Base-by-base conservation (phyloP, 2,888 invertebrate genomes). In the Drosophila setosimentum region DNA sequence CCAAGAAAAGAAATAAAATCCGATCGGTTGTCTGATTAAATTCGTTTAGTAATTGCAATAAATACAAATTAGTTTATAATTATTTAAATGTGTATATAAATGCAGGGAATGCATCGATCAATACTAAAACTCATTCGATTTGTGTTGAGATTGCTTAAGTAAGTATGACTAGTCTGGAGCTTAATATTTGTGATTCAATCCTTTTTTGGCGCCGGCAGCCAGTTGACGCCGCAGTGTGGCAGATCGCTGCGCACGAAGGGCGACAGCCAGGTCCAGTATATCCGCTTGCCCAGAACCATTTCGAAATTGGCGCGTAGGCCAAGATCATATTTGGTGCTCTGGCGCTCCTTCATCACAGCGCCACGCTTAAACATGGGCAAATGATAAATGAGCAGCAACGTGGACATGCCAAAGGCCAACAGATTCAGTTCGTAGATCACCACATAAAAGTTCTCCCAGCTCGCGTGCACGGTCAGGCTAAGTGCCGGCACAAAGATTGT, bases 211-310 rank as follows among this genome's bases (percentile, higher is more conserved):
- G n/a, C 16, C 1, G 76, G 74, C 50, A 92, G 91, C 95, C 95
- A 96, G 69, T 94, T 87, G 29, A 96, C 93, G 8, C 98, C 98
- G 94, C 98, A 95, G 59, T 96, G 96, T 8, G 96, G 96, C 71
- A 98, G 93, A 60, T 95, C 94, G 72, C 98, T 98, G 16, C 93
- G 81, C 42, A 98, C 93, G 91, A 97, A 96, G 6, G 98, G 98
- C 60, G 95, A 95, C 57, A 98, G 83, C 96, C 96, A 97, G 11
- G 96, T 94, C 57, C 97, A 91, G 84, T 96, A 95, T 98, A 98
- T 98, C 60, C 94, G 94, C 24, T 94, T 93, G 11, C 98, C 98
- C 89, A 98, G 95, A 8, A 96, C 96, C 91, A 96, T 95, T 77
- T 94, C 94, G 21, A 98, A 75, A 93, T 98, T 98, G 61, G 94